Evolutionary conservation across 2,888 invertebrate species (phyloP).

Genomic region (Pseudococcus viburni): DNA sequence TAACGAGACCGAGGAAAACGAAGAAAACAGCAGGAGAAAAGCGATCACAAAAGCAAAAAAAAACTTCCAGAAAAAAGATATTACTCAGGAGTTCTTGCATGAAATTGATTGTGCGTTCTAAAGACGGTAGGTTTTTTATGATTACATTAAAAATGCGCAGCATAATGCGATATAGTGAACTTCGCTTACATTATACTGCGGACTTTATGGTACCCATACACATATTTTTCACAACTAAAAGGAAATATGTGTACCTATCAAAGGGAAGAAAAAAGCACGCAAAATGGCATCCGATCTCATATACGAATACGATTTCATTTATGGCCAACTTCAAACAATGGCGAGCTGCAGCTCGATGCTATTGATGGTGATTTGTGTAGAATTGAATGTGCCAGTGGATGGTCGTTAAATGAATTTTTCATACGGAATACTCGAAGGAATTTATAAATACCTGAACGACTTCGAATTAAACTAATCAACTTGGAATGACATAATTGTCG

Average conservation of each 20-base stretch:
- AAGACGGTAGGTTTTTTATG: conserved; percentile 58
- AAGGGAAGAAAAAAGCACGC: neutral
- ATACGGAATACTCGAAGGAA: neutral
- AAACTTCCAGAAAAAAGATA: conserved; percentile 63
- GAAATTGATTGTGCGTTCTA: conserved; percentile 66
- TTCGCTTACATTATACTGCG: conserved; percentile 63
- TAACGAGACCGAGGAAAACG: conserved; percentile 57
- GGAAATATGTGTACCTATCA: conserved; percentile 42
- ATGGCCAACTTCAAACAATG: neutral
- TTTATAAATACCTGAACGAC: neutral
- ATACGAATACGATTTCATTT: neutral
- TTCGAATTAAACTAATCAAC: neutral
- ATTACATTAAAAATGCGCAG: conserved; percentile 65
- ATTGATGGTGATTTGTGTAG: too few relatives aligned
- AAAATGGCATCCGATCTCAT: neutral
- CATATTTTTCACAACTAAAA: conserved; percentile 49
- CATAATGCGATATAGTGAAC: conserved; percentile 63
- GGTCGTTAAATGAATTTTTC: conserved; percentile 25
- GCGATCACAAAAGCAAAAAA: conserved; percentile 64
- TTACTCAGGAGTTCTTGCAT: conserved; percentile 66
- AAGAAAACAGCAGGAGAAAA: conserved; percentile 63
- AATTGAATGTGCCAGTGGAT: neutral
- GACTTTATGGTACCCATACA: conserved; percentile 50
- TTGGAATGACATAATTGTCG: neutral
- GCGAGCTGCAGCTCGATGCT: neutral